Base-by-base conservation (phyloP, 2,797 vertebrate genomes). In the Dromococcyx pavoninus region DNA sequence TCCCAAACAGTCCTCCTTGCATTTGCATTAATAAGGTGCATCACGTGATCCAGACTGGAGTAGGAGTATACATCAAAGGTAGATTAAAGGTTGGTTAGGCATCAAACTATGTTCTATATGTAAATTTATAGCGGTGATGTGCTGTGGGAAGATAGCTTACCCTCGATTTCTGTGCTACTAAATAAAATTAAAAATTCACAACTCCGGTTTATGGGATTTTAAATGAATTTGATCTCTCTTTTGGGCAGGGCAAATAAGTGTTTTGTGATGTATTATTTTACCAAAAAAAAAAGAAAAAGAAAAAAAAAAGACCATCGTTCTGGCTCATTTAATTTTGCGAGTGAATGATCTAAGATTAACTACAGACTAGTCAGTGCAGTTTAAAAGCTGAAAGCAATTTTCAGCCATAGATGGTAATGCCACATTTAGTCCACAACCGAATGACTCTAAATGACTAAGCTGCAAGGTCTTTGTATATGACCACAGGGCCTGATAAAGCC, bases 121-220 rank as follows among this genome's bases (percentile, higher is more conserved):
- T 98, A 99, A 99, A 99, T 99, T 98, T 98, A 98, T 98, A 98
- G 98, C 98, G 93, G 95, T 97, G 98, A 98, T 98, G 97, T 98
- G 98, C 98, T 97, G 95, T 95, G 98, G 97, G 98, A 98, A 98
- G 98, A 99, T 98, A 98, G 97, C 98, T 98, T 98, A 98, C 98
- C 98, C 98, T 98, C 98, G 97, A 97, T 98, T 98, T 98, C 98
- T 98, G 97, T 97, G 98, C 97, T 97, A 98, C 97, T 98, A 99
- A 99, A 99, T 99, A 98, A 99, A 99, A 99, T 99, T 99, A 99
- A 99, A 98, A 98, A 98, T 98, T 99, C 98, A 99, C 98, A 98
- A 98, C 97, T 98, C 95, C 96, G 91, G 97, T 98, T 99, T 98
- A 99, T 98, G 96, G 97, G 98, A 98, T 98, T 98, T 98, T 98